These are phyloP conservation scores for Pangasianodon hypophthalmus DNA, from an alignment of 2,113 vertebrate species.

Conservation along the genomic window DNA sequence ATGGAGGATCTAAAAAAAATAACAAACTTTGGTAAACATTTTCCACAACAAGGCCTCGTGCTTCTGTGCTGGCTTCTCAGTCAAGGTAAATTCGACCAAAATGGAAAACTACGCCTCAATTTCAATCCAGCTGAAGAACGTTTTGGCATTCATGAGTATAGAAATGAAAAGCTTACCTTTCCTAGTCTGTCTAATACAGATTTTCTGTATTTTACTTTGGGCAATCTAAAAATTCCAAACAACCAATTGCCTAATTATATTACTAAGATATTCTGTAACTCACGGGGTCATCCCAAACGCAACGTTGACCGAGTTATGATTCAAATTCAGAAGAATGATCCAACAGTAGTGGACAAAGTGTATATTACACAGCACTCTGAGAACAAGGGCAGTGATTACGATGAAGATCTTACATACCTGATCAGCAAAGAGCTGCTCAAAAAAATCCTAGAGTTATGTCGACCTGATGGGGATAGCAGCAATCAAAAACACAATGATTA, in stretches of 20 bases:
- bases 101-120: slow-evolving; percentile 12
- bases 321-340: not conserved
- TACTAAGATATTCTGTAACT: not conserved
- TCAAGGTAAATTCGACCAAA: slow-evolving; percentile 1
- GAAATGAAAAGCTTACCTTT: not conserved
- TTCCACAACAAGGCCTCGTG: not conserved
- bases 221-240: not conserved
- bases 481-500: not conserved
- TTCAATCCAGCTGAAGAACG: not conserved
- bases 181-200: not conserved
- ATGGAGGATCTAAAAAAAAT: not conserved
- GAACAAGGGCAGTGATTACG: not conserved
- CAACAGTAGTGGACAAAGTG: not conserved
- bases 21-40: not conserved
- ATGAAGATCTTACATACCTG: not conserved
- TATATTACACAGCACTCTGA: not conserved
- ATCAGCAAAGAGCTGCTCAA: not conserved
- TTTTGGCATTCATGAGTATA: slow-evolving; percentile 8
- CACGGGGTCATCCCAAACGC: not conserved
- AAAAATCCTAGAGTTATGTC: not conserved
- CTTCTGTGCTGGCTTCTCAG: not conserved
- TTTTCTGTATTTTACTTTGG: not conserved
- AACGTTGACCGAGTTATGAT: not conserved
- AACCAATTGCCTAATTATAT: not conserved
- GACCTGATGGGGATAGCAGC: not conserved